phyloP scores from a whole-genome alignment of 1,140 invertebrate species.

The Cyclargus thomasi region DNA sequence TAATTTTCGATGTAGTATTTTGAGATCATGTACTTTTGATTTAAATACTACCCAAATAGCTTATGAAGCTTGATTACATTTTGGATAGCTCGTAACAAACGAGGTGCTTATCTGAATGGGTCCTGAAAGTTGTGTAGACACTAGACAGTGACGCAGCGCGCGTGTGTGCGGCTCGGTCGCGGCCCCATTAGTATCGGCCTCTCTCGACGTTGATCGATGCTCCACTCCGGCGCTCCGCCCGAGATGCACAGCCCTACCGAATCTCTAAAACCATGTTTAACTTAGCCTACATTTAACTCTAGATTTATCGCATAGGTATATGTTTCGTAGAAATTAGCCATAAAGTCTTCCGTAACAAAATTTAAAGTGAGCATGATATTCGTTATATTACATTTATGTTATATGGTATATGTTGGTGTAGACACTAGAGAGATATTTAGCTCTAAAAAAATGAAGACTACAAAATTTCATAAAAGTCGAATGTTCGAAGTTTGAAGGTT shows the following conservation, averaged over 20 bases:
- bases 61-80: neutral
- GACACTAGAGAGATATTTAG: too few species aligned
- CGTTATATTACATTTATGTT: too few species aligned
- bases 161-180: constrained; percentile 26
- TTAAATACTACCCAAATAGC: too few species aligned
- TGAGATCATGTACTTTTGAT: too few species aligned
- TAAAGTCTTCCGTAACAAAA: too few species aligned
- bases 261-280: constrained; percentile 15
- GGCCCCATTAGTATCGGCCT: constrained; percentile 28
- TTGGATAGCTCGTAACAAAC: neutral
- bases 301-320: neutral
- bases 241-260: constrained; percentile 22
- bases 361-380: too few species aligned
- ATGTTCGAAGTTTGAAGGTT: constrained; percentile 41
- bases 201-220: constrained; percentile 33
- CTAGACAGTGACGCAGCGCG: constrained; percentile 16
- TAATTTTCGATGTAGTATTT: too few species aligned
- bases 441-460: neutral
- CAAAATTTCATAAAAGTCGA: constrained; percentile 16
- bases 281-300: neutral
- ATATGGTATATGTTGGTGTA: too few species aligned
- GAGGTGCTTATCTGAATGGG: constrained; percentile 6
- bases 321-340: neutral
- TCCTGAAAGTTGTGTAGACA: constrained; percentile 12
- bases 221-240: constrained; percentile 18